Conservation (phyloP, 1,140 invertebrate genomes). For the Mactra quadrangularis region DNA sequence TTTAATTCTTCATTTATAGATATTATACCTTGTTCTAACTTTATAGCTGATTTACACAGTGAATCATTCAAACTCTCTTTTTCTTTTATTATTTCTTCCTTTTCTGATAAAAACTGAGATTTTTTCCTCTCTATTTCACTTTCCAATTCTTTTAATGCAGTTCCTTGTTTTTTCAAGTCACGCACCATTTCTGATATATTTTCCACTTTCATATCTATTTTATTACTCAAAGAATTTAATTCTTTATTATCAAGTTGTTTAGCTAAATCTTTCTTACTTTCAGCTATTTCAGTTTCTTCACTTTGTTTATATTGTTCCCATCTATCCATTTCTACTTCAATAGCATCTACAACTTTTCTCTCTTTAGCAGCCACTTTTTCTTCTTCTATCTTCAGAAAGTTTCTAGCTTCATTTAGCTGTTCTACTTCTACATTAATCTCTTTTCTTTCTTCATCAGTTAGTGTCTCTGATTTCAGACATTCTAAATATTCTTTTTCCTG, state of each 20-base stretch:
- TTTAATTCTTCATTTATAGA: slow-evolving; percentile 64
- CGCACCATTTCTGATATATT: slow-evolving; percentile 36
- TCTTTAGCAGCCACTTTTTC: slow-evolving; percentile 70
- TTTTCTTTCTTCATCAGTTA: slow-evolving; percentile 66
- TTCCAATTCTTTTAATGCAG: slow-evolving; percentile 47
- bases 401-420: slow-evolving; percentile 71
- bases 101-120: slow-evolving; percentile 45
- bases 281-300: slow-evolving; percentile 58
- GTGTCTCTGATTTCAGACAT: slow-evolving; percentile 48
- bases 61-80: slow-evolving; percentile 43
- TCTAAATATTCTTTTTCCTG: slow-evolving; percentile 67
- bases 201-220: slow-evolving; percentile 63
- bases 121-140: slow-evolving; percentile 57
- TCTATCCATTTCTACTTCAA: slow-evolving; percentile 75
- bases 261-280: slow-evolving; percentile 60
- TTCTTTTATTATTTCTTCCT: slow-evolving; percentile 47
- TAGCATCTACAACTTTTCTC: slow-evolving; percentile 69
- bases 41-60: slow-evolving; percentile 43
- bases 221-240: slow-evolving; percentile 58
- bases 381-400: slow-evolving; percentile 74
- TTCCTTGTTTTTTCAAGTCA: slow-evolving; percentile 60
- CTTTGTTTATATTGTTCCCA: slow-evolving; percentile 70
- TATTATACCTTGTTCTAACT: slow-evolving; percentile 61
- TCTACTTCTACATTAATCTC: slow-evolving; percentile 64
- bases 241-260: slow-evolving; percentile 54